Evolutionary conservation across 2,797 vertebrate species (phyloP).

Genomic region (Mallotus villosus): DNA sequence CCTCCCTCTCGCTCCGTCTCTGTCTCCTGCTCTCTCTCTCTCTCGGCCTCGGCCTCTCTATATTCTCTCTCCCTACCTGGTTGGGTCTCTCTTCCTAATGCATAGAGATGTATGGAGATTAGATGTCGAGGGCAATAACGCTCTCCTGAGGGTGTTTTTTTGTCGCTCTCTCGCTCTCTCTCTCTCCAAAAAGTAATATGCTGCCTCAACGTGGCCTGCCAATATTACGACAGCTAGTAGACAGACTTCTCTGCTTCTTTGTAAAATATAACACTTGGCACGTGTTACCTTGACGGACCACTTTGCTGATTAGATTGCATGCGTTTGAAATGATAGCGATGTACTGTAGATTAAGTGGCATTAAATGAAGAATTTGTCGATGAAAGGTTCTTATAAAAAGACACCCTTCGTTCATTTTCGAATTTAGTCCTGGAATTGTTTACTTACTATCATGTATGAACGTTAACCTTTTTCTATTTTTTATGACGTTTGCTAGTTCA

Average conservation of each 20-base stretch:
- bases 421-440: background rate
- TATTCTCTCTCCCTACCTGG: background rate
- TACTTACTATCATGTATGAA: too few species aligned
- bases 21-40: constrained; percentile 1
- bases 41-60: background rate
- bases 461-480: background rate
- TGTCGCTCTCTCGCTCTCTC: constrained; percentile 15
- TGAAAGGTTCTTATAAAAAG: background rate
- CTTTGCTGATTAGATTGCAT: constrained; percentile 35
- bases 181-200: constrained; percentile 22
- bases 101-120: constrained; percentile 33
- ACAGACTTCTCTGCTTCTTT: constrained; percentile 40
- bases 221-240: constrained; percentile 43
- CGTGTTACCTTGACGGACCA: constrained; percentile 25
- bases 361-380: background rate
- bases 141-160: constrained; percentile 10
- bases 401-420: background rate
- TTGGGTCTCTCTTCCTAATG: constrained; percentile 19
- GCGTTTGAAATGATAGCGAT: constrained; percentile 13
- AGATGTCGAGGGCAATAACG: constrained; percentile 28
- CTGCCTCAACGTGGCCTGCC: constrained; percentile 16
- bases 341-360: constrained; percentile 6
- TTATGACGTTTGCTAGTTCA: background rate
- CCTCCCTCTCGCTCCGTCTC: constrained; percentile 20
- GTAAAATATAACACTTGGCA: constrained; percentile 30